Percentiles rank a stretch among this genome's conserved stretches.
phyloP scores from a whole-genome alignment of 2,888 invertebrate genomes.

The Thera obeliscata region DNA sequence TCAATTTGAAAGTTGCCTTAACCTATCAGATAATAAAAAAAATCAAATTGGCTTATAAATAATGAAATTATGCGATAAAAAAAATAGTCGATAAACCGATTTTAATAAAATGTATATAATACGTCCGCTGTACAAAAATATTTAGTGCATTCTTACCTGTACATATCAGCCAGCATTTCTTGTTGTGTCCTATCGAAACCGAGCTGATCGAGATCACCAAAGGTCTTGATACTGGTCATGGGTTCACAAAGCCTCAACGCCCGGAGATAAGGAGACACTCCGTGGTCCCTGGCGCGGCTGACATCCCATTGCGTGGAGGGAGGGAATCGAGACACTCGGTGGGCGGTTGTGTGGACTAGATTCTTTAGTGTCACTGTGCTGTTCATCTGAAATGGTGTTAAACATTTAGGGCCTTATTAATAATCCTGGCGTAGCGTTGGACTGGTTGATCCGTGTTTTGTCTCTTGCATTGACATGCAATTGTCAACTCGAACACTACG shows the following conservation, averaged over 20 bases:
- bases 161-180: conserved; percentile 87
- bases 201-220: conserved; percentile 84
- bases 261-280: conserved; percentile 89
- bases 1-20: too few relatives aligned
- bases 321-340: conserved; percentile 84
- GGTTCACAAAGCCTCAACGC: conserved; percentile 88
- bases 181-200: conserved; percentile 85
- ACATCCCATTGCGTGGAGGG: conserved; percentile 78
- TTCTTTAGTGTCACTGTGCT: conserved; percentile 85
- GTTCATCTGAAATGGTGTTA: conserved; percentile 77
- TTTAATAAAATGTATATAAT: too few relatives aligned
- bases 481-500: too few relatives aligned
- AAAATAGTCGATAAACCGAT: too few relatives aligned
- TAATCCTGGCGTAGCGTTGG: too few relatives aligned
- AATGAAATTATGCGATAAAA: too few relatives aligned
- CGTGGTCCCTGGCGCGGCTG: conserved; percentile 89
- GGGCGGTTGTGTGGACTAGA: conserved; percentile 87
- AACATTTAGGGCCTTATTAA: too few relatives aligned
- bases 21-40: too few relatives aligned
- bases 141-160: conserved; percentile 75
- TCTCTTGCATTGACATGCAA: too few relatives aligned
- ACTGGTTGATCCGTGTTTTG: too few relatives aligned
- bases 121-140: too few relatives aligned
- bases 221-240: conserved; percentile 77
- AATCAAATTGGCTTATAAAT: too few relatives aligned